Evolutionary conservation across 1,140 invertebrate genomes (phyloP).

Genomic region (Rhizoglyphus robini): DNA sequence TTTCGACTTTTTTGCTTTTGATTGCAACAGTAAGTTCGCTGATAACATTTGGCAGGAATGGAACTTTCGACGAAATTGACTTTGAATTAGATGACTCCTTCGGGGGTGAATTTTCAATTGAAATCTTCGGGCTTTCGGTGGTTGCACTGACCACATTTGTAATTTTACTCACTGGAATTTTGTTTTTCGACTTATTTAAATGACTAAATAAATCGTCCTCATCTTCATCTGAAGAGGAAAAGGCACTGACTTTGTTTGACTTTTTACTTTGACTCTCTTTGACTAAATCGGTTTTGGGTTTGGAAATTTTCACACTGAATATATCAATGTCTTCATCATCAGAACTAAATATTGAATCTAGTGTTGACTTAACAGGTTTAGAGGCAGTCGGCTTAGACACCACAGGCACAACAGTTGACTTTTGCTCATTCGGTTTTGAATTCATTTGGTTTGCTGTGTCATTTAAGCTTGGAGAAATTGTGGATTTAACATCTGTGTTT

Average conservation of each 20-base stretch:
- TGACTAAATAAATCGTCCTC: neutral
- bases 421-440: neutral
- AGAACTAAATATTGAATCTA: neutral
- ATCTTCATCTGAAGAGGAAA: neutral
- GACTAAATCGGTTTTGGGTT: neutral
- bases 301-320: neutral
- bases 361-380: too few relatives aligned
- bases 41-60: neutral
- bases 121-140: neutral
- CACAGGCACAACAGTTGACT: neutral
- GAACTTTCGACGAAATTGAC: neutral
- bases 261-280: too few relatives aligned
- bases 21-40: neutral
- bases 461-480: too few relatives aligned
- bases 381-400: too few relatives aligned
- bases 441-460: neutral
- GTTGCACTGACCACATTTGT: neutral
- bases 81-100: neutral
- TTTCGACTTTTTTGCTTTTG: neutral
- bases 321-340: slow-evolving; percentile 4
- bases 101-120: neutral
- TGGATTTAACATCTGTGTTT: too few relatives aligned
- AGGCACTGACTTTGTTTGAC: neutral
- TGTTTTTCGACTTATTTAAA: neutral
- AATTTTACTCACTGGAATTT: neutral